These are phyloP conservation scores for Drosophila lini DNA, from an alignment of 1,140 invertebrate genomes.

Conservation along the genomic window DNA sequence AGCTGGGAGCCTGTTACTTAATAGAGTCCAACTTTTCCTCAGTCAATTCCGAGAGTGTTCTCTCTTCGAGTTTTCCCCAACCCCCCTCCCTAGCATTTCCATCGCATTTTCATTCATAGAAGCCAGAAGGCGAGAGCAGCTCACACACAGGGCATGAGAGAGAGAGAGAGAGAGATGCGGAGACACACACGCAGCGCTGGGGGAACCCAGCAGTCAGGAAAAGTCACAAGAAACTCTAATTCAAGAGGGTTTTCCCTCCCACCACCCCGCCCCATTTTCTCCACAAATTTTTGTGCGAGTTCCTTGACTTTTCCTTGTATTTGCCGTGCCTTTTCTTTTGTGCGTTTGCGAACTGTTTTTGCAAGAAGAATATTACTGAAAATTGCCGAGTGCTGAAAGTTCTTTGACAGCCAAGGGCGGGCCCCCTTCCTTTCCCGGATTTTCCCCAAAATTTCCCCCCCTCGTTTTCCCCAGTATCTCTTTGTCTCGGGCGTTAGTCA, in stretches of 20 bases:
- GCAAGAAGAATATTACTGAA: slow-evolving; percentile 68
- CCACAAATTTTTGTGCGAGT: slow-evolving; percentile 46
- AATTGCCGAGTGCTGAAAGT: slow-evolving; percentile 77
- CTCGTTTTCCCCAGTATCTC: slow-evolving; percentile 7
- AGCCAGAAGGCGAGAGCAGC: slow-evolving; percentile 10
- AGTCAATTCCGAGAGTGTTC: slow-evolving; percentile 34
- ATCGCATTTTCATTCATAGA: slow-evolving; percentile 70
- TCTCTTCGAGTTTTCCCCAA: slow-evolving; percentile 13
- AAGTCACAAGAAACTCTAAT: slow-evolving; percentile 56
- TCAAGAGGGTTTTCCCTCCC: slow-evolving; percentile 20
- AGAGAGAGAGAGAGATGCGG: slow-evolving; percentile 32
- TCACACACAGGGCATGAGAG: slow-evolving; percentile 15
- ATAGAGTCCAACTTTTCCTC: slow-evolving; percentile 72
- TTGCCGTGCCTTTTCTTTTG: slow-evolving; percentile 48
- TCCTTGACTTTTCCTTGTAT: slow-evolving; percentile 72
- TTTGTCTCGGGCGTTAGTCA: slow-evolving; percentile 75
- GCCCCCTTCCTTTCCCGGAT: background rate
- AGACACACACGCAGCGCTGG: slow-evolving; percentile 57
- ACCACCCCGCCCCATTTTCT: background rate
- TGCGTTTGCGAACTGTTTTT: slow-evolving; percentile 61
- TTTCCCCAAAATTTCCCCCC: background rate
- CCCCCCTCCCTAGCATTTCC: slow-evolving; percentile 5
- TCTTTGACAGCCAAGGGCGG: slow-evolving; percentile 60
- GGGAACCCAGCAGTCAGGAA: slow-evolving; percentile 70
- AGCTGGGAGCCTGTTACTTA: slow-evolving; percentile 76